Evolutionary conservation across 2,888 invertebrate genomes (phyloP), one percentile per base, ranked within the genome.

Genomic region (Pheosia tremula): DNA sequence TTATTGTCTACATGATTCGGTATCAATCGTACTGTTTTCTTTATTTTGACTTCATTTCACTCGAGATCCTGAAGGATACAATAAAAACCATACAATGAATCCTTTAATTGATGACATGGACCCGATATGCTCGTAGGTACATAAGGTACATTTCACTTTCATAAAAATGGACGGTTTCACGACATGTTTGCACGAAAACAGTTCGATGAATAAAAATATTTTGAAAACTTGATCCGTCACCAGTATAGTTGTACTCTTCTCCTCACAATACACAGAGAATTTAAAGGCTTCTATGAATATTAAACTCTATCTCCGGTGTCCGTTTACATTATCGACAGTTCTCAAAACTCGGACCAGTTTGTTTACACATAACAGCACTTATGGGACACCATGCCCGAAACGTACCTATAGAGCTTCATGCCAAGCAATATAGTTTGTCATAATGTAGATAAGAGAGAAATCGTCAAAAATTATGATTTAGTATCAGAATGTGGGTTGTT

Each of bases 321-420:
- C 68, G 76, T 81, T 81, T 80, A 78, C 72, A 74, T 59, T 77
- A 65, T 74, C 61, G 60, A 67, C 74, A 74, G 69, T 80, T 81
- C 81, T 79, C 67, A 71, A 77, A 81, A 82, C 75, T 78, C 66
- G 60, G 65, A 57, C 58, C 66, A 63, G 69, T 71, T 76, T 76
- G 80, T 84, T 82, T 82, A 78, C 75, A 67, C 69, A 67, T 77
- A 77, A 75, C 74, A 78, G 69, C 67, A 74, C 73, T 75, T 71
- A 57, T 64, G 74, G 72, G 69, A 71, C 69, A 60, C 63, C 63
- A 56, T 58, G 67, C 67, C 60, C 59, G 70, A 63, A 60, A 63
- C 59, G 64, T 61, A 52, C 58, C 64, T 72, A 63, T 60, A 50
- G 59, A 61, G 39, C 56, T 56, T 58, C 55, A 60, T 58, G 57